phyloP scores from a whole-genome alignment of 2,797 vertebrate genomes.

The Chloroceryle amazona region DNA sequence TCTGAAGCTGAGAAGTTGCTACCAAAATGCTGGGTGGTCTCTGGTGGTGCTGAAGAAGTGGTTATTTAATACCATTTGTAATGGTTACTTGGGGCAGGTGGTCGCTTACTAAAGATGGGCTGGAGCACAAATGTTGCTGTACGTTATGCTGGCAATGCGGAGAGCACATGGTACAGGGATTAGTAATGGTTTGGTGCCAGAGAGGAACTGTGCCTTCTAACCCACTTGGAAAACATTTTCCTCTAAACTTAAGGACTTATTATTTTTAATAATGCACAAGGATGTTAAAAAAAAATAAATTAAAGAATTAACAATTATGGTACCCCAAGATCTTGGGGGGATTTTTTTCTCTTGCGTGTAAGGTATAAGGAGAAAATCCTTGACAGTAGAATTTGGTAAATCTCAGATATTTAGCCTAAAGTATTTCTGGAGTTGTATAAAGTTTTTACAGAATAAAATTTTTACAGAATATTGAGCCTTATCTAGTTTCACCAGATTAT shows the following conservation, averaged over 20 bases:
- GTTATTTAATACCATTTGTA: constrained; percentile 60
- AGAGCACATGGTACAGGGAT: neutral
- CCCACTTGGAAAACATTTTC: neutral
- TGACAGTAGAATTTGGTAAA: constrained; percentile 42
- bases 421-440: constrained; percentile 59
- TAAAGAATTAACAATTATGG: neutral
- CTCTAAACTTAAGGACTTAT: neutral
- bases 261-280: neutral
- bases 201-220: neutral
- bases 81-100: constrained; percentile 41
- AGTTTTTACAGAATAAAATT: constrained; percentile 75
- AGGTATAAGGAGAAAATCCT: neutral
- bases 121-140: constrained; percentile 32
- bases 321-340: neutral
- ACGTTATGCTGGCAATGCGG: accelerated
- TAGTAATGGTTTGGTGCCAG: neutral
- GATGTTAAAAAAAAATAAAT: neutral
- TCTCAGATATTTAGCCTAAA: constrained; percentile 59
- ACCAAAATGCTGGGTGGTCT: constrained; percentile 25
- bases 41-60: constrained; percentile 13
- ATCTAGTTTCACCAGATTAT: constrained; percentile 79
- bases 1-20: neutral
- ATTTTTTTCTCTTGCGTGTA: neutral
- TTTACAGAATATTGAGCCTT: constrained; percentile 79
- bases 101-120: neutral